phyloP scores from a whole-genome alignment of 92 coral and sea anemone species.

The Heliopora coerulea region DNA sequence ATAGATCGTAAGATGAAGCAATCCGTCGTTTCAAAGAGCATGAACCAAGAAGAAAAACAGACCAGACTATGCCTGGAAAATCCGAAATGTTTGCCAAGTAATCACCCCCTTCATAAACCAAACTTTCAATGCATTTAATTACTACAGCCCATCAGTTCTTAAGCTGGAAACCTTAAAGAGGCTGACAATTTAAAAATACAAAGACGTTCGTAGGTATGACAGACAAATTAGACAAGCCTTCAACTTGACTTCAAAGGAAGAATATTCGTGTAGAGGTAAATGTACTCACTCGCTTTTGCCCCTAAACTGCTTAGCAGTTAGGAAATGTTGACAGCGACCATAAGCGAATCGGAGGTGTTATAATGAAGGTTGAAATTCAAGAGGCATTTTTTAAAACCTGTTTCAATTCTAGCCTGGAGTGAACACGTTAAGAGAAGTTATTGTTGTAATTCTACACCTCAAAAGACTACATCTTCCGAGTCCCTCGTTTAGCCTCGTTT shows the following conservation, averaged over 20 bases:
- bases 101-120: neutral
- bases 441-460: constrained; percentile 39
- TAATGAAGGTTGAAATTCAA: neutral
- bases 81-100: neutral
- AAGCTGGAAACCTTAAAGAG: no score
- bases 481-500: neutral
- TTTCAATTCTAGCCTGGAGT: neutral
- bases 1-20: neutral
- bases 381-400: neutral
- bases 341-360: no score
- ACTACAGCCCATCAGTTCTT: no score
- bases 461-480: constrained; percentile 6
- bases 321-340: no score
- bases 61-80: neutral
- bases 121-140: no score
- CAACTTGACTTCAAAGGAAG: no score
- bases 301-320: no score
- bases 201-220: no score
- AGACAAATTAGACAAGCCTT: no score
- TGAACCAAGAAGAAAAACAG: neutral
- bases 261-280: no score
- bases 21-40: neutral
- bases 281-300: no score
- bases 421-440: neutral
- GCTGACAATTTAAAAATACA: no score